A percentile compares a stretch with the other conserved stretches of the same genome.
Conservation (phyloP, 2,113 vertebrate species). For the Hippocampus guttulatus region DNA sequence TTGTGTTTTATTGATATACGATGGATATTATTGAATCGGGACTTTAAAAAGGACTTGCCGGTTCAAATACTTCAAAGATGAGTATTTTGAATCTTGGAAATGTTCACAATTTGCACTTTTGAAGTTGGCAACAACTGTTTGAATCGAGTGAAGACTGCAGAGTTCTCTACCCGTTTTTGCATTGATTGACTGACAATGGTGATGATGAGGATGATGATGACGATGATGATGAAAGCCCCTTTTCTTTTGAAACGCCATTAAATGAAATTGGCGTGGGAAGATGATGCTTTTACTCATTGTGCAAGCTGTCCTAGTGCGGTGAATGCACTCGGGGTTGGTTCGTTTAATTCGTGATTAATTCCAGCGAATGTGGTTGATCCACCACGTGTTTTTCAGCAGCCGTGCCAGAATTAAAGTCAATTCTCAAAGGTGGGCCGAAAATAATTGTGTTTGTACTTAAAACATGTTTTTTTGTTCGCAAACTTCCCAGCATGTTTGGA, state of each 20-base stretch:
- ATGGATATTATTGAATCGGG: conserved; percentile 2
- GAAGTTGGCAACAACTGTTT: conserved; percentile 4
- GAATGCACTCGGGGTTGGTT: conserved; percentile 37
- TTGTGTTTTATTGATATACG: background rate
- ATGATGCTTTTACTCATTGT: conserved; percentile 41
- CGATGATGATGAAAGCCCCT: conserved; percentile 19
- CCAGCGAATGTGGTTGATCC: conserved; percentile 45
- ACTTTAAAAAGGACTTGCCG: background rate
- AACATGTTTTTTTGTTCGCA: conserved; percentile 37
- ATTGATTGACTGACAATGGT: background rate
- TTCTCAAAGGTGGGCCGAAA: conserved; percentile 47
- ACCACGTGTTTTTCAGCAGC: conserved; percentile 37
- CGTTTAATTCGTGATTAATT: conserved; percentile 57
- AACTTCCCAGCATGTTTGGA: conserved; percentile 32
- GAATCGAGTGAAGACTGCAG: conserved; percentile 1
- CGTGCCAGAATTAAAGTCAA: conserved; percentile 39
- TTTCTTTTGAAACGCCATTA: conserved; percentile 22
- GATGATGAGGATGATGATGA: background rate
- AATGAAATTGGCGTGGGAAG: conserved; percentile 29
- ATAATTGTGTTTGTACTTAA: conserved; percentile 53
- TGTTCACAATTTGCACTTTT: background rate
- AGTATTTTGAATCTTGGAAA: background rate
- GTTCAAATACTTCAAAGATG: conserved; percentile 2
- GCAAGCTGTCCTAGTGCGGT: conserved; percentile 34
- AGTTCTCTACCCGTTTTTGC: conserved; percentile 10